Base-by-base conservation (phyloP, 2,888 invertebrate species). In the Cotesia congregata region DNA sequence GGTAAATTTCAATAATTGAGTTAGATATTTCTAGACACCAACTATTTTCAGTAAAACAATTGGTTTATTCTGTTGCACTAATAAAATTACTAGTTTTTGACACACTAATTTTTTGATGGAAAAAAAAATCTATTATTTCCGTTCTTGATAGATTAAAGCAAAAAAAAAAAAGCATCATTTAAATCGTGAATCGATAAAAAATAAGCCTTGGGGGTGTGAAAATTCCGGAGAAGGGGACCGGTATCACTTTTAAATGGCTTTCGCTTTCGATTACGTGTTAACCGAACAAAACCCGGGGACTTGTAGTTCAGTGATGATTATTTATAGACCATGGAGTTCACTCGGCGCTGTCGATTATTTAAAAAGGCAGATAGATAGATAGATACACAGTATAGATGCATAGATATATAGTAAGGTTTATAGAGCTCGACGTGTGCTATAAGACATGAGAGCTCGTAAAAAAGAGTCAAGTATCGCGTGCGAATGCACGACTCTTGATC, bases 401-500 rank as follows among this genome's bases (percentile, higher is more conserved):
- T 67, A 67, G 50, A 15, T 60, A 59, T 59, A 39, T 39, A 15
- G 40, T 20, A 39, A 61, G 40, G 61, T 68, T 39, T 69, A 70
- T 30, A 41, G 70, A 38, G 50, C 50, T 50, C 50, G 50, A 50
- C 50, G 50, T 50, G 50, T 50, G 50, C 50, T 50, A 50, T 7
- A 50, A 50, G 50, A 50, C 50, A 50, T 50, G 12, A 50, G 70
- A 70, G 30, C 60, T 70, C 7, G 30, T 70, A 70, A 70, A 70
- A 70, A 50, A 70, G 59, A 5, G n/a, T 17, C 59, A 70, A 70
- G 70, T 70, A 75, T 71, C 71, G 75, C 67, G 75, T 75, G 71
- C 75, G 39, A 75, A 71, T 75, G 71, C 75, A 72, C 72, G 72
- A 72, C 65, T 60, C 64, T 71, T 59, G 71, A 71, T 75, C 65